Conservation (phyloP, 2,797 vertebrate genomes). For the Intellagama lesueurii region DNA sequence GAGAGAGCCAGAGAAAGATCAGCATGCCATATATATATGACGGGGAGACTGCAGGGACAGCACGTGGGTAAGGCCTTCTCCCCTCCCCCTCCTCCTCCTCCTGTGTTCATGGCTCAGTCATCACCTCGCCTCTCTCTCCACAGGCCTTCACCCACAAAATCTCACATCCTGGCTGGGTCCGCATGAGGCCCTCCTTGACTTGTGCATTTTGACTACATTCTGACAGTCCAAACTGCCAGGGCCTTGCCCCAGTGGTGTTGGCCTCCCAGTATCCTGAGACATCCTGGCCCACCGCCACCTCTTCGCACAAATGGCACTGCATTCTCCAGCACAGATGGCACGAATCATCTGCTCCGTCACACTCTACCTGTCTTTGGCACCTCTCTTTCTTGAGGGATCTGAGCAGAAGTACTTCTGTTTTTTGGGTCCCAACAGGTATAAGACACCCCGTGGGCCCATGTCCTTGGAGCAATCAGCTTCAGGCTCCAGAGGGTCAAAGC, state of each 20-base stretch:
- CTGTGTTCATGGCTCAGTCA: too few relatives aligned
- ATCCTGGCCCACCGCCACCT: neutral
- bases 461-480: neutral
- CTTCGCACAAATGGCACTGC: neutral
- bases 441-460: neutral
- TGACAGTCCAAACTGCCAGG: too few relatives aligned
- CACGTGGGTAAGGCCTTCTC: neutral
- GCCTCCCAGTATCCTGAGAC: too few relatives aligned
- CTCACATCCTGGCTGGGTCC: neutral
- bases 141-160: too few relatives aligned
- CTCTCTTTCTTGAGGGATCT: rapidly evolving
- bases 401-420: neutral
- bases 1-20: neutral
- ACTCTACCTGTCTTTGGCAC: neutral
- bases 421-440: neutral
- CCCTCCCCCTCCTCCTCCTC: neutral
- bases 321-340: neutral
- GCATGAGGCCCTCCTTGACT: neutral
- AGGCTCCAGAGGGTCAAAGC: neutral
- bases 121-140: too few relatives aligned
- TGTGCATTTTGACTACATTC: too few relatives aligned
- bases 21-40: too few relatives aligned
- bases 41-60: neutral
- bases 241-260: neutral
- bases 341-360: neutral